Percentiles rank a stretch among this genome's conserved stretches.
phyloP scores from a whole-genome alignment of 2,797 vertebrate genomes.

The Sparus aurata region DNA sequence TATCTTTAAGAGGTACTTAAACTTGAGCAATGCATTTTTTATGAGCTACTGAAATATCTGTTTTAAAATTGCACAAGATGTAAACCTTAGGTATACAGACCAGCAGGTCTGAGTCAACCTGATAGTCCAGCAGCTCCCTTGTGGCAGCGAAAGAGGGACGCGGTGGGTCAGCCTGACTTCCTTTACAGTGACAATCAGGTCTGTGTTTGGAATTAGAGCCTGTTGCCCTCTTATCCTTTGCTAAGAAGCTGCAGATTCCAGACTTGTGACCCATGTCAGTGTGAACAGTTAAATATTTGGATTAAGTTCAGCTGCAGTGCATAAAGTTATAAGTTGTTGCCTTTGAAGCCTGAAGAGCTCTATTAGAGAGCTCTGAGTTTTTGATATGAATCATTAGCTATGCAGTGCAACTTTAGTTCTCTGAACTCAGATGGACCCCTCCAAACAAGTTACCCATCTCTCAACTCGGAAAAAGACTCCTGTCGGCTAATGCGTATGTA shows the following conservation, averaged over 20 bases:
- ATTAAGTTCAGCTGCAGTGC: slow-evolving; percentile 20
- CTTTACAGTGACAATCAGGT: slow-evolving; percentile 6
- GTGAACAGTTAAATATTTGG: slow-evolving; percentile 22
- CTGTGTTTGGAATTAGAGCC: slow-evolving; percentile 4
- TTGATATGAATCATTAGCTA: slow-evolving; percentile 27
- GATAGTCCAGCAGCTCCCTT: not conserved
- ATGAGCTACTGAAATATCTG: slow-evolving; percentile 1
- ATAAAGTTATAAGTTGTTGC: slow-evolving; percentile 15
- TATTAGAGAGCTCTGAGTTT: slow-evolving; percentile 19
- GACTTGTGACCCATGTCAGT: not conserved
- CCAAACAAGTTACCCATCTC: not conserved
- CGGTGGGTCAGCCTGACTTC: slow-evolving; percentile 12
- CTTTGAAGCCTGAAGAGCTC: slow-evolving; percentile 10
- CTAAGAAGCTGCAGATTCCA: slow-evolving; percentile 1
- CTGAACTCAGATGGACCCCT: slow-evolving; percentile 1
- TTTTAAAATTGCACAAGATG: slow-evolving; percentile 5
- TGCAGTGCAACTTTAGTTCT: slow-evolving; percentile 24
- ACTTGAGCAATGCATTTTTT: slow-evolving; percentile 7
- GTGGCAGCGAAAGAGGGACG: not conserved
- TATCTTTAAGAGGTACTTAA: not conserved
- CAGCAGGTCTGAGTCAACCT: not conserved
- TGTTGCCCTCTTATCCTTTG: slow-evolving; percentile 4
- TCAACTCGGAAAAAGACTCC: not conserved
- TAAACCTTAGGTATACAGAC: slow-evolving; percentile 9
- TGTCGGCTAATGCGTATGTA: not conserved